A percentile compares a stretch with the other conserved stretches of the same genome.
Evolutionary conservation across 2,888 invertebrate species (phyloP).

Genomic region (Nematopogon swammerdamellus): DNA sequence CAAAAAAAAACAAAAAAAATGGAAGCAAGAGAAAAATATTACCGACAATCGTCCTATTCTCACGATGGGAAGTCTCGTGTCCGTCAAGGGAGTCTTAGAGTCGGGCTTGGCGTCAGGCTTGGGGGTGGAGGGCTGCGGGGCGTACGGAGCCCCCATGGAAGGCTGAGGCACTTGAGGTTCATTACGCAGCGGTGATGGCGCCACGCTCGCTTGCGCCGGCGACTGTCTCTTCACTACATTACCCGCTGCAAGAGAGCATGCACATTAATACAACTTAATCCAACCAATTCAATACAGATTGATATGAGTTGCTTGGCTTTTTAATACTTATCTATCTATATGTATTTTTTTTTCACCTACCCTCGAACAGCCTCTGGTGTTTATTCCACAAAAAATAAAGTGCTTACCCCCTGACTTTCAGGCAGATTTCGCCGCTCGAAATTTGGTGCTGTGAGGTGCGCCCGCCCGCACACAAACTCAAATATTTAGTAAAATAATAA

Average conservation of each 20-base stretch:
- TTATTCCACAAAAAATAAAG: no score
- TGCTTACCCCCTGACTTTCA: no score
- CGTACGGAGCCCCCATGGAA: constrained; percentile 44
- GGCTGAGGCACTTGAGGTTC: constrained; percentile 52
- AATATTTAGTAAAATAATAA: no score
- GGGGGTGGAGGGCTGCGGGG: constrained; percentile 18
- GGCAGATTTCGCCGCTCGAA: no score
- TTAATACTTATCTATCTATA: neutral
- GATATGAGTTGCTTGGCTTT: neutral
- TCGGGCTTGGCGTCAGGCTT: constrained; percentile 23
- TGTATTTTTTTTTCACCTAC: no score
- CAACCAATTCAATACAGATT: neutral
- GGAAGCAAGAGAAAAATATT: constrained; percentile 16
- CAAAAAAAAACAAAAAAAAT: no score
- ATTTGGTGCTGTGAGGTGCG: no score
- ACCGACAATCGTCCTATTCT: constrained; percentile 50
- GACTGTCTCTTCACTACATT: constrained; percentile 54
- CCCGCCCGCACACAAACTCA: no score
- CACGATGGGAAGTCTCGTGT: constrained; percentile 44
- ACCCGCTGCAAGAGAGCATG: constrained; percentile 32
- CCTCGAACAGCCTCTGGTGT: no score
- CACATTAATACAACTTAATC: neutral
- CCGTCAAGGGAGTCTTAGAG: constrained; percentile 21
- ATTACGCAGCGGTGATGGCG: constrained; percentile 51
- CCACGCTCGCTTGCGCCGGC: constrained; percentile 61